Conservation (phyloP, 30 jellyfish, hydroid and myxozoan genomes). For the Clytia hemisphaerica region DNA sequence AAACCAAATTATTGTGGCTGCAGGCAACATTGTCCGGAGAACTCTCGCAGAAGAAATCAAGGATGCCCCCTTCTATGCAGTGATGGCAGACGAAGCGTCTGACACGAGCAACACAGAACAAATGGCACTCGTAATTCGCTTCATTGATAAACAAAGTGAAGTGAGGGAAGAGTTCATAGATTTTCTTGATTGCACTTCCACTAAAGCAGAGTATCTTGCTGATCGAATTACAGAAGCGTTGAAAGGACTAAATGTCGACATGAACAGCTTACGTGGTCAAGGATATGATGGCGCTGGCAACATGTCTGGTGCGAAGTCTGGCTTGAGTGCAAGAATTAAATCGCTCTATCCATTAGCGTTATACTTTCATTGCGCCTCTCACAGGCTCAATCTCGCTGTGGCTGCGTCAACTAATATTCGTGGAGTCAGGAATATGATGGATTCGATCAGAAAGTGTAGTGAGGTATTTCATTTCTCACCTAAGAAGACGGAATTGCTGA, state of each 20-base stretch:
- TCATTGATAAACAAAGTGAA: not conserved
- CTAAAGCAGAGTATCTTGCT: too few species aligned
- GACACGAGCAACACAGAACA: too few species aligned
- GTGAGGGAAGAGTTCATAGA: constrained; percentile 38
- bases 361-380: not conserved
- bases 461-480: constrained; percentile 27
- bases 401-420: constrained; percentile 5
- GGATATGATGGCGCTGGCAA: constrained; percentile 5
- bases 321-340: not conserved
- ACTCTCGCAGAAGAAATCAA: constrained; percentile 14
- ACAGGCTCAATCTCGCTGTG: constrained; percentile 17
- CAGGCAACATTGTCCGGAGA: constrained; percentile 19
- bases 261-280: too few species aligned
- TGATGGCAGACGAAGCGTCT: too few species aligned
- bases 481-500: constrained; percentile 3
- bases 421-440: constrained; percentile 29
- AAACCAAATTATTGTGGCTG: constrained; percentile 6
- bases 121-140: not conserved
- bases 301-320: not conserved
- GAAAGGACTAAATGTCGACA: too few species aligned
- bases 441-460: not conserved
- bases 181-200: constrained; percentile 25
- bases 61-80: not conserved
- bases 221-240: too few species aligned
- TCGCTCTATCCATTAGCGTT: not conserved